Evolutionary conservation across 2,888 invertebrate species (phyloP).

Genomic region (Endomychus coccineus): DNA sequence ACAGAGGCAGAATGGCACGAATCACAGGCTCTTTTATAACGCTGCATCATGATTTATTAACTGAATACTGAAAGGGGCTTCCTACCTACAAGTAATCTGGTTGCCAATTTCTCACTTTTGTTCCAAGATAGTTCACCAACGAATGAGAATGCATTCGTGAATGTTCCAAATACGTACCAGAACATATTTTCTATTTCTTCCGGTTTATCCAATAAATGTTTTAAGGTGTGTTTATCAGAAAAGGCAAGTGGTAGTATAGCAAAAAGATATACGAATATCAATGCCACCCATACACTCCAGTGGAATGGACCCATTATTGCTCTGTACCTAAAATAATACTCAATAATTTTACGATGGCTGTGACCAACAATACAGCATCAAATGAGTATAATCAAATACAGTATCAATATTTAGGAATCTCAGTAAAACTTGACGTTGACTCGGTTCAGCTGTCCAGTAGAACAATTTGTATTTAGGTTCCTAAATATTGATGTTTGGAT

Average conservation of each 20-base stretch:
- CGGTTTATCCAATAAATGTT: constrained; percentile 58
- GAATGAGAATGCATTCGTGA: constrained; percentile 73
- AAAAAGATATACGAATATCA: constrained; percentile 63
- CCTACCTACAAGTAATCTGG: constrained; percentile 63
- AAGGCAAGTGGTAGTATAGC: constrained; percentile 69
- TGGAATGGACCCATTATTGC: constrained; percentile 79
- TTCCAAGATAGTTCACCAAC: constrained; percentile 64
- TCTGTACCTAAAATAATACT: constrained; percentile 57
- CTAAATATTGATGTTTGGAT: constrained; percentile 1
- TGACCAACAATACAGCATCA: background rate
- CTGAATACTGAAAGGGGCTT: too few relatives aligned
- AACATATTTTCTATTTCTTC: constrained; percentile 77
- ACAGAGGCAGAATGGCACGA: too few relatives aligned
- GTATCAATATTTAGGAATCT: too few relatives aligned
- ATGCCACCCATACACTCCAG: constrained; percentile 71
- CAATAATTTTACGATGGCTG: background rate
- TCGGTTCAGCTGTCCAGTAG: too few relatives aligned
- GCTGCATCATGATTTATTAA: too few relatives aligned
- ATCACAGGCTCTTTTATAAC: too few relatives aligned
- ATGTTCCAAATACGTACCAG: constrained; percentile 81
- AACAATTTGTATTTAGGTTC: too few relatives aligned
- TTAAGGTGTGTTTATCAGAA: constrained; percentile 62
- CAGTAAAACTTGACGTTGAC: too few relatives aligned
- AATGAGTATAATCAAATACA: too few relatives aligned
- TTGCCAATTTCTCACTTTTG: constrained; percentile 59